phyloP scores from a whole-genome alignment of 2,797 vertebrate genomes.

The Platyrinchus mystaceus region DNA sequence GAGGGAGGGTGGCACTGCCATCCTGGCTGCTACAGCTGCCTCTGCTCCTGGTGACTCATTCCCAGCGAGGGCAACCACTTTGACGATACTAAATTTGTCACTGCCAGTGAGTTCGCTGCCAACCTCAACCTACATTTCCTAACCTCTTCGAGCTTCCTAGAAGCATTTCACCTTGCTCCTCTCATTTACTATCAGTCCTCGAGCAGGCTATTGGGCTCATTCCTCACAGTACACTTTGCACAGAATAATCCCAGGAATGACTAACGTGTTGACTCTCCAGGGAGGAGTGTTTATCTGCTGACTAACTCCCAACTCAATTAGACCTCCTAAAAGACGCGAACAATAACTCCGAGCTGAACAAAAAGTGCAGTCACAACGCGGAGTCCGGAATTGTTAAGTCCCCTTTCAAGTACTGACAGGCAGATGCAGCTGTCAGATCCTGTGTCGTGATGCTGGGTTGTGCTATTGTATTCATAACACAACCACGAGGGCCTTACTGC shows the following conservation, averaged over 20 bases:
- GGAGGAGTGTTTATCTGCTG: neutral
- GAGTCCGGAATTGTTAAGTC: neutral
- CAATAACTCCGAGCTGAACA: neutral
- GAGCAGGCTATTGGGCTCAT: neutral
- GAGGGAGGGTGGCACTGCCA: neutral
- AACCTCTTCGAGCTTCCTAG: neutral
- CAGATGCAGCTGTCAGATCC: neutral
- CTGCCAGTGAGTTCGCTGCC: neutral
- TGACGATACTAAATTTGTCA: neutral
- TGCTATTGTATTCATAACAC: neutral
- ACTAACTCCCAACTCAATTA: neutral
- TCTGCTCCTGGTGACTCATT: neutral
- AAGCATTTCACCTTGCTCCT: neutral
- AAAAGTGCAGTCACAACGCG: neutral
- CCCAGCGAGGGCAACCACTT: neutral
- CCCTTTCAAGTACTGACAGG: neutral
- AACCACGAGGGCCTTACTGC: neutral
- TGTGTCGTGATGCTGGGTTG: neutral
- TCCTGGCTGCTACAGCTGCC: neutral
- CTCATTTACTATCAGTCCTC: neutral
- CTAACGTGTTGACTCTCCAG: neutral
- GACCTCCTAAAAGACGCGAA: neutral
- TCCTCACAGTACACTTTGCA: neutral
- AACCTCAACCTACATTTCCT: neutral
- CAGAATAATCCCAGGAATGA: neutral